Conservation (phyloP, 2,113 vertebrate genomes). For the Sminthopsis crassicaudata region DNA sequence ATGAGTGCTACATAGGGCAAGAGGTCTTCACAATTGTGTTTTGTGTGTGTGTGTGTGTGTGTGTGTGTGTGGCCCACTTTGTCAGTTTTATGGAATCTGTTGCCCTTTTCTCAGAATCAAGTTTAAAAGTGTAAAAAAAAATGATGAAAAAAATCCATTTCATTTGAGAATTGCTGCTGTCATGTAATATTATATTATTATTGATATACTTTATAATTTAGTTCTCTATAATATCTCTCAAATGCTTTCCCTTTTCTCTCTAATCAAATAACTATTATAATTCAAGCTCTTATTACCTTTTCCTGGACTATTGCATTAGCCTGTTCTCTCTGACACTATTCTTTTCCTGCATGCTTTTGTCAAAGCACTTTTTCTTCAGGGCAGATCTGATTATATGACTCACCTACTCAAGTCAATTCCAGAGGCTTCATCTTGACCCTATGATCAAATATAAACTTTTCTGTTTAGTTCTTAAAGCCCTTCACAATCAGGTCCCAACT, state of each 20-base stretch:
- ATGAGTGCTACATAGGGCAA: not conserved
- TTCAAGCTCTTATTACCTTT: not conserved
- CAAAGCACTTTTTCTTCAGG: not conserved
- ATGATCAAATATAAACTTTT: not conserved
- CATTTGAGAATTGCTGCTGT: not conserved
- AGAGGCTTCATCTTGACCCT: not conserved
- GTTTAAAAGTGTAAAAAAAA: not conserved
- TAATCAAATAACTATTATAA: not conserved
- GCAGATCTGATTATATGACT: not conserved
- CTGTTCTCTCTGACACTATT: not conserved
- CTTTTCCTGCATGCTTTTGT: not conserved
- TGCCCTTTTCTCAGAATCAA: not conserved
- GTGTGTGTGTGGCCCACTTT: not conserved
- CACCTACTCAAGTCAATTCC: not conserved
- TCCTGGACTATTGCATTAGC: not conserved
- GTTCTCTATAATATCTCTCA: not conserved
- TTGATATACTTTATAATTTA: not conserved
- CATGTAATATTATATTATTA: not conserved
- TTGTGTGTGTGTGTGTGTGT: not conserved
- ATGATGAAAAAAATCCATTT: not conserved
- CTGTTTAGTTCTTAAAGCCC: not conserved
- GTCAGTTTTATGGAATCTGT: not conserved
- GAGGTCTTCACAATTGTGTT: not conserved
- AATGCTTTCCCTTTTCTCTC: not conserved
- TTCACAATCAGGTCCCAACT: not conserved